These are phyloP conservation scores for Blomia tropicalis DNA, from an alignment of 2,888 invertebrate species.

Conservation along the genomic window DNA sequence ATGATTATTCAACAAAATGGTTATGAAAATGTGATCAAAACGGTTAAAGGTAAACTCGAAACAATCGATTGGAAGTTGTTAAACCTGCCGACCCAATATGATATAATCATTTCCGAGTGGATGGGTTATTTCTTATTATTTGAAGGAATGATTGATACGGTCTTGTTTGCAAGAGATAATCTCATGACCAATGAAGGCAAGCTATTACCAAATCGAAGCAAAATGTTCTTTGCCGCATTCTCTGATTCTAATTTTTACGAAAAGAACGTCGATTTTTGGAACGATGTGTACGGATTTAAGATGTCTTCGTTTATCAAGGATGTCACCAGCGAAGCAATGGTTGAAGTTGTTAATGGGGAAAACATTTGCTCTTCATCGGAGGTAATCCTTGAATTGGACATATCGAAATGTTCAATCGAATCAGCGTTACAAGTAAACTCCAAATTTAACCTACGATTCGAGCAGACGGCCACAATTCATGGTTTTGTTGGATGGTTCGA, in stretches of 20 bases:
- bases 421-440: constrained; percentile 40
- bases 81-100: constrained; percentile 37
- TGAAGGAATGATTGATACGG: constrained; percentile 90
- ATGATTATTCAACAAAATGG: constrained; percentile 51
- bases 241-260: constrained; percentile 56
- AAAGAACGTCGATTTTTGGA: constrained; percentile 66
- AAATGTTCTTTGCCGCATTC: constrained; percentile 60
- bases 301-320: constrained; percentile 79
- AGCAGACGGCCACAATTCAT: constrained; percentile 51
- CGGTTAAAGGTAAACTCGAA: constrained; percentile 71
- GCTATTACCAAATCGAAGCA: constrained; percentile 67
- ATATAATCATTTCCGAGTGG: constrained; percentile 91
- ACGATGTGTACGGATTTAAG: constrained; percentile 78
- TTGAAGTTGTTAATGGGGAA: constrained; percentile 49
- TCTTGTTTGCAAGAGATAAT: constrained; percentile 69
- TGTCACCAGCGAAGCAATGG: constrained; percentile 58
- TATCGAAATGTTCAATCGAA: constrained; percentile 45
- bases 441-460: constrained; percentile 50
- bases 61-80: constrained; percentile 38
- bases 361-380: constrained; percentile 37
- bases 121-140: constrained; percentile 95
- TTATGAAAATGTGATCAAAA: constrained; percentile 51
- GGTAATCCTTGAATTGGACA: not conserved
- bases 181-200: constrained; percentile 56
- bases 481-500: constrained; percentile 82